Conservation (phyloP, 1,140 invertebrate species). For the Achatina immaculata region DNA sequence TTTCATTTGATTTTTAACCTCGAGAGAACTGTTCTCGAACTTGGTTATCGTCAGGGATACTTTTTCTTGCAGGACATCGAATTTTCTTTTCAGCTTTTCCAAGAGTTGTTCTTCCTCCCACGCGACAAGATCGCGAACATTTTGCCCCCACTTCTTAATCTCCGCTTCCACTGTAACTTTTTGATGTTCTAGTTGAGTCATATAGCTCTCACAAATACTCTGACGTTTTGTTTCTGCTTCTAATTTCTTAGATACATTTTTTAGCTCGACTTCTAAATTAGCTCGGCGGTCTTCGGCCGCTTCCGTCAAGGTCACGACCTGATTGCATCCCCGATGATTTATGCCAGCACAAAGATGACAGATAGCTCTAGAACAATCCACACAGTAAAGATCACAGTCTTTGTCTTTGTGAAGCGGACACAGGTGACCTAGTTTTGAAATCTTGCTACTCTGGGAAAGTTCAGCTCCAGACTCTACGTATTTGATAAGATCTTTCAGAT, state of each 20-base stretch:
- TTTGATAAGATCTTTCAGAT: constrained; percentile 42
- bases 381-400: constrained; percentile 43
- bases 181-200: neutral
- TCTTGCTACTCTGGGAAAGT: neutral
- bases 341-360: constrained; percentile 47
- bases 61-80: neutral
- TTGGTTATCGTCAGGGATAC: neutral
- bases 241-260: neutral
- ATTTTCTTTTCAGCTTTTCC: neutral
- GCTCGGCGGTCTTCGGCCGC: constrained; percentile 31
- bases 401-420: constrained; percentile 32
- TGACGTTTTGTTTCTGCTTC: neutral
- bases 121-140: neutral
- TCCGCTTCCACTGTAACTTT: neutral
- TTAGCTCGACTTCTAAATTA: neutral
- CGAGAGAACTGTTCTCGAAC: neutral
- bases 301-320: constrained; percentile 36
- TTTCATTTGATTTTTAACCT: neutral
- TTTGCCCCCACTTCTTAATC: constrained; percentile 2
- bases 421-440: neutral
- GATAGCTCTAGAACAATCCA: constrained; percentile 30
- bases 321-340: constrained; percentile 36
- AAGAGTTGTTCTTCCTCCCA: constrained; percentile 15
- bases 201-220: neutral
- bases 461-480: neutral